Evolutionary conservation across 1,140 invertebrate genomes (phyloP).

Genomic region (Pinna nobilis): DNA sequence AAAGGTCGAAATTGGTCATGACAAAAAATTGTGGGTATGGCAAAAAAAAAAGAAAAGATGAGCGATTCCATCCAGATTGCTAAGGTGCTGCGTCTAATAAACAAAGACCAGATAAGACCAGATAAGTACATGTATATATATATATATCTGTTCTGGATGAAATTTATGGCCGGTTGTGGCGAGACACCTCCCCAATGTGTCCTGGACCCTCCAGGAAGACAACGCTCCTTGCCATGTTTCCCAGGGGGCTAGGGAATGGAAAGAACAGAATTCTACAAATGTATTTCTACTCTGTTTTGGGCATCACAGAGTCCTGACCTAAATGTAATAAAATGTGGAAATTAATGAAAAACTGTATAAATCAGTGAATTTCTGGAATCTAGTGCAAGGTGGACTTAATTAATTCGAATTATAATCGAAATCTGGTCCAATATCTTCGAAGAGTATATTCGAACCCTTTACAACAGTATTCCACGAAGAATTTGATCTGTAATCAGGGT

Average conservation of each 20-base stretch:
- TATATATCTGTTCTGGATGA: slow-evolving; percentile 14
- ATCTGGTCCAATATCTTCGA: too few relatives aligned
- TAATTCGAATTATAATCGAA: too few relatives aligned
- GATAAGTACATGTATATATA: background rate
- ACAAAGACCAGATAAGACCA: background rate
- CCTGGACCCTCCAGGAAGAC: slow-evolving; percentile 28
- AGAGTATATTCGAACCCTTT: too few relatives aligned
- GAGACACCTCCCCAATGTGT: slow-evolving; percentile 3
- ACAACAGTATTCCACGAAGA: too few relatives aligned
- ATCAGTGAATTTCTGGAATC: slow-evolving; percentile 7
- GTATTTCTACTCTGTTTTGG: slow-evolving; percentile 3
- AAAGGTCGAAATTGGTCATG: background rate
- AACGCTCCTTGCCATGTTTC: slow-evolving; percentile 19
- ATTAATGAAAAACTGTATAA: background rate
- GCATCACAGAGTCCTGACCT: slow-evolving; percentile 13
- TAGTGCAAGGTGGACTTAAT: too few relatives aligned
- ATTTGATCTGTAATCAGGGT: too few relatives aligned
- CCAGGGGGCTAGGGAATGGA: background rate
- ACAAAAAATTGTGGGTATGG: background rate
- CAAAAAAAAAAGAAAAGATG: background rate
- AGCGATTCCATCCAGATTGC: background rate
- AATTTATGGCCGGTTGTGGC: slow-evolving; percentile 22
- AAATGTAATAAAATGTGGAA: slow-evolving; percentile 27
- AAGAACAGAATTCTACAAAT: background rate
- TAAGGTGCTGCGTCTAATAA: background rate